Evolutionary conservation across 2,113 vertebrate genomes (phyloP).

Genomic region (Ctenomys sociabilis): DNA sequence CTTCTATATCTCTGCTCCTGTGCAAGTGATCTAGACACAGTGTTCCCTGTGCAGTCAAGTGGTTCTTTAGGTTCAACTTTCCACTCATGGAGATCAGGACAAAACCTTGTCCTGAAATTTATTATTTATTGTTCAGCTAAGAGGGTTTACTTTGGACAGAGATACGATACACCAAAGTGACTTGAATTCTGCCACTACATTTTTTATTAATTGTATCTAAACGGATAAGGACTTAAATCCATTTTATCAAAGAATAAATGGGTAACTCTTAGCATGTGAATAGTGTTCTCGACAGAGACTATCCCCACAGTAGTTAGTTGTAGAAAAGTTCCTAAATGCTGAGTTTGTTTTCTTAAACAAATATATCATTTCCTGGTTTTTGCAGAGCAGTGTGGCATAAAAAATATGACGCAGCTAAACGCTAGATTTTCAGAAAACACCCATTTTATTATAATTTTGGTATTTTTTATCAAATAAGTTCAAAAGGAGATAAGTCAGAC

Average conservation of each 20-base stretch:
- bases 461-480: background rate
- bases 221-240: background rate
- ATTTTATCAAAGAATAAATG: background rate
- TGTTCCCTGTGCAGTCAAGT: slow-evolving; percentile 7
- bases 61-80: background rate
- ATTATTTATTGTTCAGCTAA: slow-evolving; percentile 21
- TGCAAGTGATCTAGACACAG: background rate
- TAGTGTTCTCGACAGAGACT: background rate
- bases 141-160: background rate
- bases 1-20: slow-evolving; percentile 38
- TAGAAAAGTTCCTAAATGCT: background rate
- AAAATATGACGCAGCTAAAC: background rate
- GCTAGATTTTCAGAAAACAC: background rate
- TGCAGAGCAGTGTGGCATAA: background rate
- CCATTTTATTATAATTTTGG: background rate
- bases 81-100: background rate
- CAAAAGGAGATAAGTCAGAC: background rate
- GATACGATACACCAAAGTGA: background rate
- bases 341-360: slow-evolving; percentile 44
- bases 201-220: slow-evolving; percentile 32
- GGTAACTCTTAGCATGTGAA: background rate
- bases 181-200: background rate
- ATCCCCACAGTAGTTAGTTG: background rate
- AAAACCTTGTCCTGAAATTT: background rate
- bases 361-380: background rate